Percentiles rank a stretch among this genome's conserved stretches.
Evolutionary conservation across 2,888 invertebrate genomes (phyloP).

Genomic region (Caenorhabditis doughertyi): DNA sequence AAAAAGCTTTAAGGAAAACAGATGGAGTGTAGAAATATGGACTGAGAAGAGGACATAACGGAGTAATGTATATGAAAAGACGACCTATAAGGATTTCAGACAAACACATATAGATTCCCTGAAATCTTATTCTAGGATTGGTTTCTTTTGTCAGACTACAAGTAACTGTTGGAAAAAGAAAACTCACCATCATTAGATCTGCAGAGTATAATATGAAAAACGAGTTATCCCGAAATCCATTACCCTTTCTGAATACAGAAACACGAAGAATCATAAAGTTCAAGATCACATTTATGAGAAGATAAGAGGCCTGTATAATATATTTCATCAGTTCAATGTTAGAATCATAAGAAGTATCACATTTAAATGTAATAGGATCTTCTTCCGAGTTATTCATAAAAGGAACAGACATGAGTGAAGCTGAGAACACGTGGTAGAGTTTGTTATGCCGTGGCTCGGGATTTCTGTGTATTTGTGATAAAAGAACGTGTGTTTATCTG

Average conservation of each 20-base stretch:
- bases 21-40: constrained; percentile 39
- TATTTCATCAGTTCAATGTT: constrained; percentile 14
- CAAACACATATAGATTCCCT: constrained; percentile 44
- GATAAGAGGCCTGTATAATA: constrained; percentile 32
- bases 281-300: constrained; percentile 14
- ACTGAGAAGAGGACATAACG: constrained; percentile 26
- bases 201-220: constrained; percentile 47
- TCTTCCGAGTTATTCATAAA: constrained; percentile 5
- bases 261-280: constrained; percentile 21
- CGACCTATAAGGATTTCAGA: constrained; percentile 37
- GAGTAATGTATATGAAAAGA: constrained; percentile 30
- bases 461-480: too few species aligned
- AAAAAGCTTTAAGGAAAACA: constrained; percentile 30
- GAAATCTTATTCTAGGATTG: background rate
- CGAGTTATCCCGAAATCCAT: constrained; percentile 14
- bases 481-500: background rate
- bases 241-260: constrained; percentile 5
- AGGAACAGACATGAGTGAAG: background rate
- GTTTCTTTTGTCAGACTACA: too few species aligned
- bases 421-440: background rate
- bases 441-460: too few species aligned
- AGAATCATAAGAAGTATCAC: constrained; percentile 22
- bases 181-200: constrained; percentile 40
- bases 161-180: background rate
- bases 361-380: constrained; percentile 25